phyloP scores from a whole-genome alignment of 2,888 invertebrate species.

The Liodrosophila aerea region DNA sequence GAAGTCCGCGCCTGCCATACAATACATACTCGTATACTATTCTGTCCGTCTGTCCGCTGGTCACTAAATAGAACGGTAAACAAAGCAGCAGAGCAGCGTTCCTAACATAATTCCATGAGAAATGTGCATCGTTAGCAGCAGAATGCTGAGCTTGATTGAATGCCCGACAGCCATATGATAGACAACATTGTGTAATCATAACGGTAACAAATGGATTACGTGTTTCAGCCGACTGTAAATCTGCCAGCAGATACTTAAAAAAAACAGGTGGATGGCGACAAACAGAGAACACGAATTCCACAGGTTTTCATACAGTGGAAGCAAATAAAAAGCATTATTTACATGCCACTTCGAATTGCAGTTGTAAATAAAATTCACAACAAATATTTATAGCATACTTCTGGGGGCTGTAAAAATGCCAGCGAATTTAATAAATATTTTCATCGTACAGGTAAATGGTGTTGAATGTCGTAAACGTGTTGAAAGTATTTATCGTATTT shows the following conservation, averaged over 20 bases:
- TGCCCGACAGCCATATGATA: conserved; percentile 15
- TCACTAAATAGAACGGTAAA: conserved; percentile 40
- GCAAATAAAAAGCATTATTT: no score
- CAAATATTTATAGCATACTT: background rate
- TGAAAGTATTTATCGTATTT: no score
- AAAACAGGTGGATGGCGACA: conserved; percentile 1
- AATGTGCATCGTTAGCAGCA: conserved; percentile 45
- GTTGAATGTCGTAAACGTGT: no score
- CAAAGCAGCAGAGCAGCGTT: conserved; percentile 21
- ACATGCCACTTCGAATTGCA: background rate
- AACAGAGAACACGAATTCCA: no score
- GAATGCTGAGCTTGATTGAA: conserved; percentile 42
- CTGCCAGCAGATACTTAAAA: no score
- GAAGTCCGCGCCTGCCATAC: no score
- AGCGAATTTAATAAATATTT: no score
- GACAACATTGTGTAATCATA: conserved; percentile 4
- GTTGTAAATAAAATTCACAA: conserved; percentile 1
- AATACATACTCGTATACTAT: no score
- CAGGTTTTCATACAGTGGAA: no score
- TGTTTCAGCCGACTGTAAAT: background rate
- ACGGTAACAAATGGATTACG: conserved; percentile 21
- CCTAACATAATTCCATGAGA: conserved; percentile 29
- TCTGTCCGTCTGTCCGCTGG: conserved; percentile 14
- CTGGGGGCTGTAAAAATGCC: no score
- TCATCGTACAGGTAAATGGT: no score